Conservation (phyloP, 2,888 invertebrate genomes). For the Tenodera sinensis region DNA sequence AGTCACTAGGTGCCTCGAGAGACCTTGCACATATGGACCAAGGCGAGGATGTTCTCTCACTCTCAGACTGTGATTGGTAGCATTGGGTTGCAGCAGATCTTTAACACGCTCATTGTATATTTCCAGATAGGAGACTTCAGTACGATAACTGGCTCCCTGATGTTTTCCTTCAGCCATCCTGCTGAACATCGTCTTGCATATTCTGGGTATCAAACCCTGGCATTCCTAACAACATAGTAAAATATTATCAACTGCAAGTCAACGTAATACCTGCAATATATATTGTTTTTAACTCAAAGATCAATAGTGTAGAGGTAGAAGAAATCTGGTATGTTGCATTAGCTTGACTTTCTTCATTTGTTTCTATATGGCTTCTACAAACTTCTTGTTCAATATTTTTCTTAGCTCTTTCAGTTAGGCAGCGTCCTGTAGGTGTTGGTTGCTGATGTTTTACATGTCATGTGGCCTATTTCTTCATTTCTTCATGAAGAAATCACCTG, state of each 20-base stretch:
- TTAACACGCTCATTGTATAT: constrained; percentile 82
- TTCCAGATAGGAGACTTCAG: constrained; percentile 82
- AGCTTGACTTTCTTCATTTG: too few relatives aligned
- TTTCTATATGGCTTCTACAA: too few relatives aligned
- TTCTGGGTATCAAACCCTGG: constrained; percentile 80
- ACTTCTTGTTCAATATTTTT: too few relatives aligned
- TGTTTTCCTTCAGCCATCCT: constrained; percentile 78
- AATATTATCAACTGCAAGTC: not conserved
- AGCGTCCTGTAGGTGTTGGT: too few relatives aligned
- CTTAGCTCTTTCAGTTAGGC: too few relatives aligned
- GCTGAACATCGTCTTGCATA: constrained; percentile 78
- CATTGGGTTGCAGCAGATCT: constrained; percentile 59
- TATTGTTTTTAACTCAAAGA: not conserved
- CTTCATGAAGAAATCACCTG: too few relatives aligned
- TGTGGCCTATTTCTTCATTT: too few relatives aligned
- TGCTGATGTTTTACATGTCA: too few relatives aligned
- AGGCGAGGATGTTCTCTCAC: constrained; percentile 76
- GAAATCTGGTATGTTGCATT: too few relatives aligned
- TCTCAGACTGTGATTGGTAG: constrained; percentile 64
- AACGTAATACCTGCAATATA: not conserved
- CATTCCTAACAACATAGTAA: constrained; percentile 54
- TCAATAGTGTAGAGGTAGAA: too few relatives aligned
- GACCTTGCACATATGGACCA: constrained; percentile 82
- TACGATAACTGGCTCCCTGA: constrained; percentile 77
- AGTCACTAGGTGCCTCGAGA: constrained; percentile 80